Conservation (phyloP, 2,797 vertebrate genomes). For the Trachurus trachurus region DNA sequence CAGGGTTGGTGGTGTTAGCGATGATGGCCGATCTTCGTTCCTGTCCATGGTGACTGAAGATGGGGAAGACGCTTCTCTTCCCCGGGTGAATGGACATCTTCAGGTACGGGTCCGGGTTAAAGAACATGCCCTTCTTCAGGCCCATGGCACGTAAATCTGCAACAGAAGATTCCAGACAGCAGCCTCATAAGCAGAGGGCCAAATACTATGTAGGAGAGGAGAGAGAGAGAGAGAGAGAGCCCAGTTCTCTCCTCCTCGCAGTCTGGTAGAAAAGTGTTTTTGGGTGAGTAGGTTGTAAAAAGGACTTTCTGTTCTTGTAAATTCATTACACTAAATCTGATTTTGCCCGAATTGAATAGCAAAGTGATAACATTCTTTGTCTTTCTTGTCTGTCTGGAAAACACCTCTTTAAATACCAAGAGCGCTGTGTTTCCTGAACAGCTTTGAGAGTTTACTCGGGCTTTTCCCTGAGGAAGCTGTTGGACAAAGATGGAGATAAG, state of each 20-base stretch:
- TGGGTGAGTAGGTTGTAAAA: not conserved
- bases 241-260: not conserved
- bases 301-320: conserved; percentile 5
- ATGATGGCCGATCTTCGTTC: conserved; percentile 96
- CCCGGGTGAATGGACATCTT: conserved; percentile 99
- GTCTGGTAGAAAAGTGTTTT: not conserved
- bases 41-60: conserved; percentile 96
- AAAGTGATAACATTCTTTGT: conserved; percentile 13
- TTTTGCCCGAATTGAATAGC: not conserved
- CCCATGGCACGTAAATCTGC: conserved; percentile 94
- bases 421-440: conserved; percentile 25
- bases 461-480: not conserved
- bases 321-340: conserved; percentile 4
- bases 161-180: not conserved
- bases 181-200: not conserved
- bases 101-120: conserved; percentile 98
- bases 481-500: conserved; percentile 24
- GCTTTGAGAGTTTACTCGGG: conserved; percentile 26
- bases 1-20: conserved; percentile 96
- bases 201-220: not conserved
- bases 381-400: conserved; percentile 5
- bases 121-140: conserved; percentile 99
- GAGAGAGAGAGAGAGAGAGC: not conserved
- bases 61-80: conserved; percentile 95
- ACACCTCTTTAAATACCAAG: conserved; percentile 11